phyloP scores from a whole-genome alignment of 2,113 vertebrate species.

The Scophthalmus maximus region DNA sequence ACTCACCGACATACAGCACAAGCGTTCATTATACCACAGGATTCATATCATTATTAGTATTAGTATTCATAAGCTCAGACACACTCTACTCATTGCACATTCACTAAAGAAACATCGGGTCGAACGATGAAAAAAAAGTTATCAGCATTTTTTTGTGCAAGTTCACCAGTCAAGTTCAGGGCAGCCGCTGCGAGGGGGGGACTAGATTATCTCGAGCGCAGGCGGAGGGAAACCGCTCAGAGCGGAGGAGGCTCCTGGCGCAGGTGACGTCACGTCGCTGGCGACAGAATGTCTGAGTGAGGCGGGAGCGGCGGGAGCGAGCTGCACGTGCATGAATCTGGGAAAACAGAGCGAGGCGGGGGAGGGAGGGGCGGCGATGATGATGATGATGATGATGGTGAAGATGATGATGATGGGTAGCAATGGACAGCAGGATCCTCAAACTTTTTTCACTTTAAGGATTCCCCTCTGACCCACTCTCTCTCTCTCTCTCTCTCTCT shows the following conservation, averaged over 20 bases:
- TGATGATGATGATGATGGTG: conserved; percentile 16
- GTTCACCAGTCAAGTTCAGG: conserved; percentile 43
- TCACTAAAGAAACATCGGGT: neutral
- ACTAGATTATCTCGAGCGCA: conserved; percentile 78
- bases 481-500: no score
- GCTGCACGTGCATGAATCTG: conserved; percentile 85
- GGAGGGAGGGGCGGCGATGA: neutral
- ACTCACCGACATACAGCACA: neutral
- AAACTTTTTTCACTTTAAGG: conserved; percentile 22
- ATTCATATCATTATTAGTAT: neutral
- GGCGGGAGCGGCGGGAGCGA: conserved; percentile 82
- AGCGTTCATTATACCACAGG: no score
- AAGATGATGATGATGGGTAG: conserved; percentile 31
- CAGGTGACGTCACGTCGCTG: conserved; percentile 84
- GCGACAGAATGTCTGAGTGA: conserved; percentile 89
- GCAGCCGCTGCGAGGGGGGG: conserved; percentile 41
- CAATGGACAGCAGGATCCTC: conserved; percentile 35
- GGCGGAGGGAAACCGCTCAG: conserved; percentile 79
- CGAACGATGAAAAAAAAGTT: no score
- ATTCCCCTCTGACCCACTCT: conserved; percentile 18
- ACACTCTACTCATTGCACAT: neutral
- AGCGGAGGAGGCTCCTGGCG: conserved; percentile 69
- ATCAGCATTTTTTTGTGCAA: neutral
- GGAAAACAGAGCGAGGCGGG: conserved; percentile 76
- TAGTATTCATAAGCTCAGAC: neutral